Evolutionary conservation across 1,140 invertebrate genomes (phyloP), one percentile per base, ranked within the genome.

Genomic region (Nymphalis io): DNA sequence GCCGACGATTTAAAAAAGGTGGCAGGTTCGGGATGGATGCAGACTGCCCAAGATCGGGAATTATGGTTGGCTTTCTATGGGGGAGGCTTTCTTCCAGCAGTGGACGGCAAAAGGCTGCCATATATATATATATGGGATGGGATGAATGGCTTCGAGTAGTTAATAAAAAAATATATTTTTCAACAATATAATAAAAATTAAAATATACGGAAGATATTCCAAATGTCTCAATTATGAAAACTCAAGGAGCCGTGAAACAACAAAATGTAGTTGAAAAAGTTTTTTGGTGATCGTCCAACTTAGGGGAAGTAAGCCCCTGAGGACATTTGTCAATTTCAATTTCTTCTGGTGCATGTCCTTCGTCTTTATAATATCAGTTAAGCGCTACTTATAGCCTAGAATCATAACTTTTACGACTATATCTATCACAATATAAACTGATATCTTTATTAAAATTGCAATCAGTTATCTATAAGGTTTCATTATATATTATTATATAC

Each of bases 341-440:
- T 8, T 51, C 18, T 51, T 21, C 16, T 51, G 46, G 20, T 51
- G 18, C 46, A 18, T 18, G 46, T 51, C 46, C 46, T 51, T 20
- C 46, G 18, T 51, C 46, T 20, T 48, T 51, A 51, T 51, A 51
- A 51, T 51, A 51, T 51, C 46, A 20, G 46, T 51, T 51, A 51
- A 46, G 46, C 20, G 46, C 5, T 51, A 51, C 46, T 51, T 51
- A 51, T 20, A 20, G 46, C 46, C 16, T 10, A 8, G 18, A n/a
- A n/a, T 1, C 46, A 0, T 18, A 2, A 51, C 16, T 20, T 20
- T 51, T 51, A 51, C 46, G 46, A 51, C 20, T 11, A 51, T 20
- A 20, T 51, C 46, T 20, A 51, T 51, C 18, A 18, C 18, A 20
- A 21, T 20, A 16, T 51, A 18, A 51, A 51, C 8, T 51, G 46